phyloP scores from a whole-genome alignment of 2,113 vertebrate species.

The Paralichthys olivaceus region DNA sequence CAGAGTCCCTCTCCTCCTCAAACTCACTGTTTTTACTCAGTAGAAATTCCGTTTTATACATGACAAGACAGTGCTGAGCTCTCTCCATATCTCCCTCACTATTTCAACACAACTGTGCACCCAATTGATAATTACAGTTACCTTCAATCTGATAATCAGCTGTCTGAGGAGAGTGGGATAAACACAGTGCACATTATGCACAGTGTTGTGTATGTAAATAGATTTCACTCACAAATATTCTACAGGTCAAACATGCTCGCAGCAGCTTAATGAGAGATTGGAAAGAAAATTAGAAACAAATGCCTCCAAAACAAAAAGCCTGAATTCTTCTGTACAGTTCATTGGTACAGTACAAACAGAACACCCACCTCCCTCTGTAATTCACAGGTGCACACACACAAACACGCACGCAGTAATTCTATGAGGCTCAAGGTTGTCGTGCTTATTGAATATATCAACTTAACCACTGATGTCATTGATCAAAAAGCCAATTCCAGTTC shows the following conservation, averaged over 20 bases:
- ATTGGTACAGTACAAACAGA: slow-evolving; percentile 17
- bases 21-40: slow-evolving; percentile 20
- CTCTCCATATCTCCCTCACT: slow-evolving; percentile 10
- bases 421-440: slow-evolving; percentile 79
- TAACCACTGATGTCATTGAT: slow-evolving; percentile 84
- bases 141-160: slow-evolving; percentile 29
- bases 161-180: slow-evolving; percentile 20
- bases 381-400: slow-evolving; percentile 22
- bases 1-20: slow-evolving; percentile 46
- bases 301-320: slow-evolving; percentile 3
- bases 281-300: slow-evolving; percentile 15
- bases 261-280: slow-evolving; percentile 14
- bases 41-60: slow-evolving; percentile 50
- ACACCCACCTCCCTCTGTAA: slow-evolving; percentile 18
- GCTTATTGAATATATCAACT: slow-evolving; percentile 84
- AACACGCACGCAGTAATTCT: slow-evolving; percentile 49
- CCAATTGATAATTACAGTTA: slow-evolving; percentile 31
- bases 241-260: slow-evolving; percentile 6
- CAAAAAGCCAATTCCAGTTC: slow-evolving; percentile 83
- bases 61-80: slow-evolving; percentile 39
- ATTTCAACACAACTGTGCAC: slow-evolving; percentile 26
- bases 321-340: slow-evolving; percentile 20
- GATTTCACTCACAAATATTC: slow-evolving; percentile 24
- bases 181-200: slow-evolving; percentile 10
- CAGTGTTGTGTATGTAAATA: slow-evolving; percentile 7